Percentiles rank a stretch among this genome's conserved stretches.
Conservation (phyloP, 1,140 invertebrate species). For the Kradibia gibbosae region DNA sequence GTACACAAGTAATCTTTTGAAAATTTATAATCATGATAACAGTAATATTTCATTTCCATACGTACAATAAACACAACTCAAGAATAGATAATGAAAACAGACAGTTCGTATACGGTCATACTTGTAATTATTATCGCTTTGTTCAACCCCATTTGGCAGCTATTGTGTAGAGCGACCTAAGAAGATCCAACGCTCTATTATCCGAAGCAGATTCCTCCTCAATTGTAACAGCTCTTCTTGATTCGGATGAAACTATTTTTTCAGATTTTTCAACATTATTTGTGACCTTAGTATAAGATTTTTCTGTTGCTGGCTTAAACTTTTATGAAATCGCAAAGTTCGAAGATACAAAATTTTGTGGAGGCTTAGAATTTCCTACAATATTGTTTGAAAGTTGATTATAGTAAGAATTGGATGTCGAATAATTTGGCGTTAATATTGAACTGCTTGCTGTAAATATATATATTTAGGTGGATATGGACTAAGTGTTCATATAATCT, state of each 20-base stretch:
- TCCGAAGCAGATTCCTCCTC: conserved; percentile 76
- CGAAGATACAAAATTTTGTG: conserved; percentile 51
- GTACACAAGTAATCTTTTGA: not conserved
- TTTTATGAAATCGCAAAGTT: conserved; percentile 56
- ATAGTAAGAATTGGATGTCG: conserved; percentile 56
- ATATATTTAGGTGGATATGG: conserved; percentile 69
- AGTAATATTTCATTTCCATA: not conserved
- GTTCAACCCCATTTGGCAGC: conserved; percentile 82
- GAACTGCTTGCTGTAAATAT: conserved; percentile 61
- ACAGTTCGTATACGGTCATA: too few relatives aligned
- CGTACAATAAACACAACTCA: not conserved
- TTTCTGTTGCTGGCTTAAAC: conserved; percentile 57
- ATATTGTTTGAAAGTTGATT: conserved; percentile 54
- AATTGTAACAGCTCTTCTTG: conserved; percentile 67
- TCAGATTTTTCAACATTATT: conserved; percentile 65
- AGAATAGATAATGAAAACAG: conserved; percentile 30
- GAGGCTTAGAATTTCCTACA: conserved; percentile 54
- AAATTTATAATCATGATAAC: conserved; percentile 22
- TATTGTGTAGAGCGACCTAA: conserved; percentile 86
- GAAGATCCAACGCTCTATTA: conserved; percentile 82
- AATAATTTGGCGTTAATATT: conserved; percentile 57
- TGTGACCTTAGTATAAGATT: conserved; percentile 12
- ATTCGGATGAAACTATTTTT: conserved; percentile 48
- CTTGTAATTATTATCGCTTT: conserved; percentile 21
- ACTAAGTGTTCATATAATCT: conserved; percentile 62